Conservation (phyloP, 2,113 vertebrate genomes). For the Loxodonta africana region DNA sequence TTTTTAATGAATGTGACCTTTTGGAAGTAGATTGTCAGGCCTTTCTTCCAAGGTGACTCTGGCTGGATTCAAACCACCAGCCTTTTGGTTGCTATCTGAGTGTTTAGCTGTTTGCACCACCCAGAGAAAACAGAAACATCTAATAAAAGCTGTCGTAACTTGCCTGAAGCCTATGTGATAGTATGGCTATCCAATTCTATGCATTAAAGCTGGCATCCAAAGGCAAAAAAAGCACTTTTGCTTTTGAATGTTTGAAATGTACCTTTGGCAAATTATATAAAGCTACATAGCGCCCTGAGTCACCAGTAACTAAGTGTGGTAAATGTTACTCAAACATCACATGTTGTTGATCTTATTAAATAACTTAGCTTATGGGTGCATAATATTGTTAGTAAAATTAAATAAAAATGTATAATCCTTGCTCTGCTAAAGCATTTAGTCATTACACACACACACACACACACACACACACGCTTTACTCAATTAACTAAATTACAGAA, state of each 20-base stretch:
- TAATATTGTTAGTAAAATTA: constrained; percentile 1
- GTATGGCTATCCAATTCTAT: neutral
- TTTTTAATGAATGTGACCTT: too few relatives aligned
- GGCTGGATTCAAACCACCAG: too few relatives aligned
- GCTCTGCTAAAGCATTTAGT: neutral
- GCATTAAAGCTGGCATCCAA: neutral
- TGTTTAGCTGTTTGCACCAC: too few relatives aligned
- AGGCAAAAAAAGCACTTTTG: neutral
- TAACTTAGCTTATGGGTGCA: neutral
- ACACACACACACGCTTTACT: neutral
- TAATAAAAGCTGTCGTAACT: constrained; percentile 11
- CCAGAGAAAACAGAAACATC: neutral
- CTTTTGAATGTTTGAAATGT: neutral
- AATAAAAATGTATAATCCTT: neutral
- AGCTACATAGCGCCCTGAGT: neutral
- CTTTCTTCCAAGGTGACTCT: too few relatives aligned
- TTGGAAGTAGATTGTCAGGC: too few relatives aligned
- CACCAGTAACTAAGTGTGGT: neutral
- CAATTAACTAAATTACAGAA: constrained; percentile 8
- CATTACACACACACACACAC: neutral
- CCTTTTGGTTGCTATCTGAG: too few relatives aligned
- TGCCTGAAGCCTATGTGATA: neutral
- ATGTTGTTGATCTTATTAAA: neutral
- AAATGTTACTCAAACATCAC: neutral
- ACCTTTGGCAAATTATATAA: neutral